Evolutionary conservation across 2,797 vertebrate species (phyloP), one percentile per base, ranked within the genome.

Genomic region (Onychomys leucogaster): DNA sequence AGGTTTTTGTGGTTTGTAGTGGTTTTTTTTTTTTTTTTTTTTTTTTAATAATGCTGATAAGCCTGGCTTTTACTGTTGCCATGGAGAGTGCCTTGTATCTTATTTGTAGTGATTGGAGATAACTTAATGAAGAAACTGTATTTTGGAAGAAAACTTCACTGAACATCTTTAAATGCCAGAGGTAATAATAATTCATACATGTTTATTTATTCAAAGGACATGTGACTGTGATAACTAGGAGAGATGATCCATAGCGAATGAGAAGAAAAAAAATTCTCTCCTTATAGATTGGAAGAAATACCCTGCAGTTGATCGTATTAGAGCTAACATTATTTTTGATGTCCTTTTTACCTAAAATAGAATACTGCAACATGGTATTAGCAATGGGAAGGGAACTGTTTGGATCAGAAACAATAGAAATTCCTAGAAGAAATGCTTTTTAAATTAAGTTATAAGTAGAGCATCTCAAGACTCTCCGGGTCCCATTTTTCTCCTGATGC

Each of bases 11-110:
- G 71, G 34, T 87, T 87, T 55, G 6, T 71, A 6, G 14, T 49
- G 46, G 0, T 55, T 37, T 37, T 52, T n/a, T 78, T 78, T 67
- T 80, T 21, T 49, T 12, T 49, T 49, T 52, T 52, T 52, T 52
- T 52, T 52, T 52, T 52, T 52, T 2, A 13, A 43, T 49, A 41
- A 97, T 92, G 81, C 96, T 97, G 57, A 94, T 57, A 97, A 67
- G 94, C 92, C 63, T 92, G 67, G 55, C 86, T 94, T 91, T 89
- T 57, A 43, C n/a, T 86, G 49, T 97, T 67, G 4, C 77, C 55
- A 1, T 94, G 73, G 89, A 95, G 34, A 63, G 86, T 98, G 98
- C 52, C 86, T 98, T 99, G 97, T 97, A 92, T 97, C 94, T 78
- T 94, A 90, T 34, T 88, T 88, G 80, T 86, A 91, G 91, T 98